phyloP scores from a whole-genome alignment of 2,797 vertebrate genomes.

The Sardinella longiceps region DNA sequence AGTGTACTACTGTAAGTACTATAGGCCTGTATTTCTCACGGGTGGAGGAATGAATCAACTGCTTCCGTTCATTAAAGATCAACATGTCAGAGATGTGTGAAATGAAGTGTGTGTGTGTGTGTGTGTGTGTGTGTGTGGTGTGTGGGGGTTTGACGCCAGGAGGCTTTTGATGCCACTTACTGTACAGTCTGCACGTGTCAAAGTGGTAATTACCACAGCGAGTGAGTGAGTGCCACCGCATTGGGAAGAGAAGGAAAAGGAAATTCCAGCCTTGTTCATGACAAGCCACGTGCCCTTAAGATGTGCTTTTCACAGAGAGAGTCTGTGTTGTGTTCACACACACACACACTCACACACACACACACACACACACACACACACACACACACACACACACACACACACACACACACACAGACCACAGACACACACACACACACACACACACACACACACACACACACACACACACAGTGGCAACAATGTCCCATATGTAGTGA shows the following conservation, averaged over 20 bases:
- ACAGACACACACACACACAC: too few species aligned
- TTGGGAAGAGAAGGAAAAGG: background rate
- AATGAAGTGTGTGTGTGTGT: background rate
- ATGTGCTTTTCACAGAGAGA: background rate
- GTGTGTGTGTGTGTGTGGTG: background rate
- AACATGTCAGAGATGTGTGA: background rate
- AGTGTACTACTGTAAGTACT: too few species aligned
- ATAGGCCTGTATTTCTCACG: background rate
- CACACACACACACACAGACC: background rate
- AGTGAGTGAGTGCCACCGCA: background rate
- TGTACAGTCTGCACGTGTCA: background rate
- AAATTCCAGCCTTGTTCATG: background rate
- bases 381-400: too few species aligned
- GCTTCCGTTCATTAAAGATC: background rate
- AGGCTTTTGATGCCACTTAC: background rate
- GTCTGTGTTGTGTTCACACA: background rate
- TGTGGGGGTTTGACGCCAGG: background rate
- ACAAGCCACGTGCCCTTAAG: background rate
- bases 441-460: too few species aligned
- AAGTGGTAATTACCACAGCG: background rate
- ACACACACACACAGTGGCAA: background rate
- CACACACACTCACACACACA: background rate
- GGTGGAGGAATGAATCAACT: background rate
- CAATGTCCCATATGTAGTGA: background rate
- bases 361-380: too few species aligned